Percentiles rank a stretch among this genome's conserved stretches.
phyloP scores from a whole-genome alignment of 2,113 vertebrate genomes.

The Gnathonemus echidnorhynchus region DNA sequence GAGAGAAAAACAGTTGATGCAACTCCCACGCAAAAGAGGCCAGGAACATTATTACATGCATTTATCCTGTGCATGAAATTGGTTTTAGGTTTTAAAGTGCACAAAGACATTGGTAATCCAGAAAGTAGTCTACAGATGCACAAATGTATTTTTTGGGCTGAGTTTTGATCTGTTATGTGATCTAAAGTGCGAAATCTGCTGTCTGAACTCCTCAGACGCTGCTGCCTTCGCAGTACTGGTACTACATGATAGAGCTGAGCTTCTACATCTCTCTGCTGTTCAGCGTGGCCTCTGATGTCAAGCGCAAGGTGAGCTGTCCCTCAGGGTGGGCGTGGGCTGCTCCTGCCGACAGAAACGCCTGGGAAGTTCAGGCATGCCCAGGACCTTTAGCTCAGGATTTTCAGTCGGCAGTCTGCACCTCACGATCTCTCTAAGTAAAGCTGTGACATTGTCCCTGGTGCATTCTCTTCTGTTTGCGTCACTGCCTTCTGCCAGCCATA shows the following conservation, averaged over 20 bases:
- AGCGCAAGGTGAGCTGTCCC: constrained; percentile 61
- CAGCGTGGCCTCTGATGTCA: constrained; percentile 71
- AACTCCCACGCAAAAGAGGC: background rate
- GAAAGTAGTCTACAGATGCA: background rate
- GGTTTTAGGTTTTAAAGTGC: background rate
- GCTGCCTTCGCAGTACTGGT: constrained; percentile 73
- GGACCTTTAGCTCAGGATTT: background rate
- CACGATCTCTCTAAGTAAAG: background rate
- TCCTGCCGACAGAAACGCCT: background rate
- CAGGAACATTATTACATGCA: background rate
- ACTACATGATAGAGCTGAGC: constrained; percentile 70
- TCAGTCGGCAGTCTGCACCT: background rate
- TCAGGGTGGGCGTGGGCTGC: background rate
- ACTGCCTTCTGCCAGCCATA: background rate
- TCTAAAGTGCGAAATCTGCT: background rate
- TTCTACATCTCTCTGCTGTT: constrained; percentile 75
- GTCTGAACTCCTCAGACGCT: constrained; percentile 3
- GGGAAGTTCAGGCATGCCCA: background rate
- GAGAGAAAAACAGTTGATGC: background rate
- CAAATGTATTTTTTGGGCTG: background rate
- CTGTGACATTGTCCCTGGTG: background rate
- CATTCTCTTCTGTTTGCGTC: background rate
- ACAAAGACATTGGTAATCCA: background rate
- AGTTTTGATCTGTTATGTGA: background rate
- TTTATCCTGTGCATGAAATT: background rate